These are phyloP conservation scores for Carassius gibelio DNA, from an alignment of 2,113 vertebrate genomes.

Conservation along the genomic window DNA sequence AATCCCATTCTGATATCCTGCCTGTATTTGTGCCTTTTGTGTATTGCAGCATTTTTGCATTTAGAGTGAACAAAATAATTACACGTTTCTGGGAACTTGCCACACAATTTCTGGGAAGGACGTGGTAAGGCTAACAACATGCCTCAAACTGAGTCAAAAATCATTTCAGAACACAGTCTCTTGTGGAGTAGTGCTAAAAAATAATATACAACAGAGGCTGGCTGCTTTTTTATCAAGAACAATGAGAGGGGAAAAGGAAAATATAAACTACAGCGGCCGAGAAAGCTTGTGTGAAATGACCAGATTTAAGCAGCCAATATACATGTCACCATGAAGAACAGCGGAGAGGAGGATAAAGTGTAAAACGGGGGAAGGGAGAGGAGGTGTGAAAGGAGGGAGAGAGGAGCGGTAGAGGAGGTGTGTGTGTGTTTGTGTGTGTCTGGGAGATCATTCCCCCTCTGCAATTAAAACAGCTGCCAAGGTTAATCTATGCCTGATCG, in stretches of 20 bases:
- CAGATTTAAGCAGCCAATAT: slow-evolving; percentile 31
- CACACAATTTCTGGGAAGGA: neutral
- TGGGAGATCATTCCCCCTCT: slow-evolving; percentile 42
- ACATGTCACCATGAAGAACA: slow-evolving; percentile 35
- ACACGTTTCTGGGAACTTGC: neutral
- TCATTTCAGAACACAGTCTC: neutral
- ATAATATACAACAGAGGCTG: neutral
- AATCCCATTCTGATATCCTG: neutral
- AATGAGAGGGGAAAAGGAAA: neutral
- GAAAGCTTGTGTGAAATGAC: slow-evolving; percentile 27
- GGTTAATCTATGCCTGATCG: slow-evolving; percentile 53
- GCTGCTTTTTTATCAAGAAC: slow-evolving; percentile 26
- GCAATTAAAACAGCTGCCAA: slow-evolving; percentile 54
- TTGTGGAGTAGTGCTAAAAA: neutral
- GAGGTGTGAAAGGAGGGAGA: neutral
- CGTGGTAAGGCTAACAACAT: neutral
- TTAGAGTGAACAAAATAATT: neutral
- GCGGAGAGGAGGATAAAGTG: neutral
- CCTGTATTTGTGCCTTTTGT: neutral
- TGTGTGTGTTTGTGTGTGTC: slow-evolving; percentile 17
- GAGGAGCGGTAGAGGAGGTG: neutral
- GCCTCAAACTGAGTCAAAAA: neutral
- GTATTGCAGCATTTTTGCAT: slow-evolving; percentile 16
- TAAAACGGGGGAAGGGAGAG: neutral
- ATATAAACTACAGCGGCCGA: slow-evolving; percentile 33